These are phyloP conservation scores for Gavialis gangeticus DNA, from an alignment of 2,113 vertebrate species.

Conservation along the genomic window DNA sequence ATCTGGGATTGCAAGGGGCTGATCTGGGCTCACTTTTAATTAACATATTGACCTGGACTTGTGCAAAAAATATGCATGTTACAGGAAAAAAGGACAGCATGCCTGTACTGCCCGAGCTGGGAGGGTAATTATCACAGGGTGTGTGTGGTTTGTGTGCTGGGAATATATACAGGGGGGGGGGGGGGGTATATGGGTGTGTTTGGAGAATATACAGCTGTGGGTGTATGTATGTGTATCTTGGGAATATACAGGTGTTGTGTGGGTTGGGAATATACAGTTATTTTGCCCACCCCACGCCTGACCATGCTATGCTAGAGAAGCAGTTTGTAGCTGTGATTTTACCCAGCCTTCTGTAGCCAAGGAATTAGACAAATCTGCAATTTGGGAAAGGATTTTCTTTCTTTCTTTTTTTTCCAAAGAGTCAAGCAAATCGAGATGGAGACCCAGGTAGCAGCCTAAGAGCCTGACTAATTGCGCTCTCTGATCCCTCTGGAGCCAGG, in stretches of 20 bases:
- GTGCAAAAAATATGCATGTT: conserved; percentile 29
- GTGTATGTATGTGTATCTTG: too few relatives aligned
- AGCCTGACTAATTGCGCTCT: too few relatives aligned
- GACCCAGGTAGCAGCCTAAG: neutral
- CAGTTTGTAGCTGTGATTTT: neutral
- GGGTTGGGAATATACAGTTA: neutral
- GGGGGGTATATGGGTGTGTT: neutral
- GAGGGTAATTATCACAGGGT: neutral
- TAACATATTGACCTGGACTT: conserved; percentile 71
- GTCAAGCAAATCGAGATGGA: too few relatives aligned
- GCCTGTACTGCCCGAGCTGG: neutral
- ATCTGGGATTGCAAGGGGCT: conserved; percentile 63
- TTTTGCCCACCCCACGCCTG: neutral
- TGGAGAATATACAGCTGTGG: too few relatives aligned
- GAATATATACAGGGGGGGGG: too few relatives aligned
- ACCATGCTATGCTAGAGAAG: neutral
- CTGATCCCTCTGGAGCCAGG: neutral
- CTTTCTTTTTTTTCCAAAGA: too few relatives aligned
- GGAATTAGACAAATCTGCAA: neutral
- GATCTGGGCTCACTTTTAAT: conserved; percentile 76
- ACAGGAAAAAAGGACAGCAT: neutral
- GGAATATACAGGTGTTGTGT: too few relatives aligned
- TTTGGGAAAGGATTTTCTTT: neutral
- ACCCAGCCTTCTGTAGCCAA: neutral
- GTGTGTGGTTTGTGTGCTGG: too few relatives aligned